These are phyloP conservation scores for Pseudachorutes palmiensis DNA, from an alignment of 1,140 invertebrate genomes.

Conservation along the genomic window DNA sequence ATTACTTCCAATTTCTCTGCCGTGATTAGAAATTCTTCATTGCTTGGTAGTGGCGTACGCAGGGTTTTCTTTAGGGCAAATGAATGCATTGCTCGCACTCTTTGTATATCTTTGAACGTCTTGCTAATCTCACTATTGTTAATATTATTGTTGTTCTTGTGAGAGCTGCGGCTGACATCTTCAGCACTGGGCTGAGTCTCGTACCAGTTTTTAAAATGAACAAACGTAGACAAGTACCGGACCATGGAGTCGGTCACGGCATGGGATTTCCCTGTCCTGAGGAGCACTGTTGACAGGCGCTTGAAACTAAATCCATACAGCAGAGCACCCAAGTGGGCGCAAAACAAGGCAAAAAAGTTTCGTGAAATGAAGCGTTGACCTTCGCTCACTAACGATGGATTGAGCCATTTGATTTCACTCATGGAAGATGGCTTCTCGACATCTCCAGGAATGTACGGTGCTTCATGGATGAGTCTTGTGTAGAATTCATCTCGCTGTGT, in stretches of 20 bases:
- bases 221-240: slow-evolving; percentile 16
- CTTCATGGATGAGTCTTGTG: slow-evolving; percentile 21
- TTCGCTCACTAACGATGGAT: slow-evolving; percentile 15
- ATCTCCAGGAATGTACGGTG: slow-evolving; percentile 24
- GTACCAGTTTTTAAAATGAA: slow-evolving; percentile 17
- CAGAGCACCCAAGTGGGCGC: slow-evolving; percentile 11
- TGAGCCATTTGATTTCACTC: slow-evolving; percentile 20
- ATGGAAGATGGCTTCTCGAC: slow-evolving; percentile 3
- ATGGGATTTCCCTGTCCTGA: slow-evolving; percentile 14
- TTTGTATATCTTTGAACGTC: slow-evolving; percentile 11
- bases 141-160: background rate
- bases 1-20: slow-evolving; percentile 4
- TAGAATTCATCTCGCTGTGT: slow-evolving; percentile 20
- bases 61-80: background rate
- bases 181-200: background rate
- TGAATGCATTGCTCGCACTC: slow-evolving; percentile 19
- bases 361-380: slow-evolving; percentile 5
- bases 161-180: background rate
- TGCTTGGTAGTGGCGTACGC: background rate
- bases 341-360: slow-evolving; percentile 18
- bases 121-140: slow-evolving; percentile 12
- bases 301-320: slow-evolving; percentile 23
- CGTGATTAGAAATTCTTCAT: background rate
- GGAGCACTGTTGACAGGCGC: slow-evolving; percentile 19
- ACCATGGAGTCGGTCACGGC: background rate